Evolutionary conservation across 2,888 invertebrate species (phyloP), one percentile per base, ranked within the genome.

Genomic region (Drosophila anceps): DNA sequence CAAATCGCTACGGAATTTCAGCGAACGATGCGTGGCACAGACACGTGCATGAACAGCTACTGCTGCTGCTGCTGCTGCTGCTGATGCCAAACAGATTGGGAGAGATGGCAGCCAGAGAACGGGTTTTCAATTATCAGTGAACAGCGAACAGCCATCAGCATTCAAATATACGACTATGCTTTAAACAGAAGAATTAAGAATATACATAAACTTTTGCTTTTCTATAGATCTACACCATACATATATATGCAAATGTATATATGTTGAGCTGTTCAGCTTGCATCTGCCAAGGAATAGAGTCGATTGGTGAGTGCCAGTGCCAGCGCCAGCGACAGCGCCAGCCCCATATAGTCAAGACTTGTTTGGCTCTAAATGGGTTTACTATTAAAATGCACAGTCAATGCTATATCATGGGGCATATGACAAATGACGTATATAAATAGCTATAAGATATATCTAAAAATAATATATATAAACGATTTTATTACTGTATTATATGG

Each of bases 41-140:
- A 71, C 81, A 82, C 80, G 80, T 82, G 69, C 24, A 69, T 54
- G 15, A 50, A 12, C 31, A 33, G 44, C 24, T 44, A 13, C 44
- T 44, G 12, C 27, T 27, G 24, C 9, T 2, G 24, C 33, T 20
- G 12, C 37, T 43, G 41, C 18, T 18, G 10, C 20, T 8, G 18
- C 18, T 33, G 58, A 41, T 27, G 10, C 18, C 33, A 37, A 5
- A 33, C n/a, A 50, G 64, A 29, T 31, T 24, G 43, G 41, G 18
- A 24, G 59, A 59, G 59, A 48, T 59, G 59, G 18, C 33, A 44
- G 29, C 59, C 39, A 13, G 31, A 20, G 50, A 81, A 73, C 73
- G 55, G 73, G 80, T 82, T 81, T 54, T 51, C 59, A 64, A 69
- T 66, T 70, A 68, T 41, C 62, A 60, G 55, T n/a, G 29, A 33